phyloP scores from a whole-genome alignment of 2,113 vertebrate genomes.

The Clarias magur region DNA sequence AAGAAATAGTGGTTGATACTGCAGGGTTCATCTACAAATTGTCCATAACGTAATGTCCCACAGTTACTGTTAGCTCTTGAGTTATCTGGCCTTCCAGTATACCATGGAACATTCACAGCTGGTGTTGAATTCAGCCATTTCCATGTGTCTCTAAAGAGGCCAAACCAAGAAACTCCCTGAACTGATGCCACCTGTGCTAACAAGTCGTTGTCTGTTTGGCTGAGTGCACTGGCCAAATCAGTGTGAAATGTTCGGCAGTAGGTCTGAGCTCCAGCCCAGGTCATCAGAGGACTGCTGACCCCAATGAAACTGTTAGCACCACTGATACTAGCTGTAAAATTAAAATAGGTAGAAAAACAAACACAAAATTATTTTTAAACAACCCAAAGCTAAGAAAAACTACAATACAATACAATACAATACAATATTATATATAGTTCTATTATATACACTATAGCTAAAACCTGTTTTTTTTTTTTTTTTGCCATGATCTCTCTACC shows the following conservation, averaged over 20 bases:
- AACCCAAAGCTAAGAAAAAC: background rate
- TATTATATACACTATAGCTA: too few relatives aligned
- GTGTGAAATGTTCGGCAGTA: constrained; percentile 32
- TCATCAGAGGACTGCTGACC: background rate
- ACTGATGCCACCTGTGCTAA: background rate
- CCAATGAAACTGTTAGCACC: background rate
- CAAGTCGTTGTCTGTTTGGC: background rate
- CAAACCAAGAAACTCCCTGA: background rate
- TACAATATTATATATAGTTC: too few relatives aligned
- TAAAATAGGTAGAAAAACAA: background rate
- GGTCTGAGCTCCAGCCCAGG: constrained; percentile 5
- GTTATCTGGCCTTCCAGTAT: background rate
- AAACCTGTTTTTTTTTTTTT: too few relatives aligned
- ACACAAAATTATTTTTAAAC: too few relatives aligned
- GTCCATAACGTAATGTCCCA: background rate
- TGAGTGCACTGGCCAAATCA: constrained; percentile 1
- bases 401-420: too few relatives aligned
- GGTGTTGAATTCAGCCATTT: constrained; percentile 18
- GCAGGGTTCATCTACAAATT: background rate
- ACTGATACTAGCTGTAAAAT: constrained; percentile 5
- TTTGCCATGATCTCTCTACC: too few relatives aligned
- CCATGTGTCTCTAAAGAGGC: constrained; percentile 31
- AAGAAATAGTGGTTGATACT: background rate
- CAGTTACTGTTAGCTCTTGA: background rate
- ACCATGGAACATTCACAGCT: background rate